A percentile compares a stretch with the other conserved stretches of the same genome.
Conservation (phyloP, 2,113 vertebrate genomes). For the Pygoscelis antarcticus region DNA sequence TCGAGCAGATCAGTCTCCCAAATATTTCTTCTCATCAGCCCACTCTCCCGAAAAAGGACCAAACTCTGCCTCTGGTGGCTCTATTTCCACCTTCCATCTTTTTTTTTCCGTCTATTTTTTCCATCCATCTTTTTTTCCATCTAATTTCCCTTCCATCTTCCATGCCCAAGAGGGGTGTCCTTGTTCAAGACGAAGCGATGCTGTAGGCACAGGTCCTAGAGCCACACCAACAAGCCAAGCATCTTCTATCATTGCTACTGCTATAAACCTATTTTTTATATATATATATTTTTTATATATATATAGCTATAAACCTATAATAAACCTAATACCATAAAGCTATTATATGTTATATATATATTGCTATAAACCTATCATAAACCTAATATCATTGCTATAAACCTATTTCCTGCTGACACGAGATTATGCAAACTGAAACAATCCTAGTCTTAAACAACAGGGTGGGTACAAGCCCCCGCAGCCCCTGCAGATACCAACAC, state of each 20-base stretch:
- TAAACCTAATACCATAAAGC: not conserved
- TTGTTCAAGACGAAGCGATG: accelerated
- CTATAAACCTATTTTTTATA: not conserved
- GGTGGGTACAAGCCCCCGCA: not conserved
- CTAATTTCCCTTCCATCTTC: not conserved
- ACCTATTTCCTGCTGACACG: not conserved
- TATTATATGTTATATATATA: not conserved
- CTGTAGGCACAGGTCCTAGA: not conserved
- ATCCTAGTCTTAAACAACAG: not conserved
- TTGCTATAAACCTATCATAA: not conserved
- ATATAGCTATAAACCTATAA: not conserved
- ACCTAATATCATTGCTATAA: not conserved
- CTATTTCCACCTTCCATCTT: not conserved
- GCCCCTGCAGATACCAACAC: not conserved
- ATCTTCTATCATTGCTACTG: not conserved
- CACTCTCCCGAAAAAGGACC: not conserved
- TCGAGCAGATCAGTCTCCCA: not conserved
- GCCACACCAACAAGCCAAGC: not conserved
- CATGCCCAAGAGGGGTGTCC: not conserved
- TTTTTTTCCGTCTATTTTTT: not conserved
- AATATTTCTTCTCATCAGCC: not conserved
- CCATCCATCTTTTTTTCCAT: not conserved
- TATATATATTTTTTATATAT: not conserved
- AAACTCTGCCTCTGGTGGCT: not conserved
- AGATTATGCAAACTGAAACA: not conserved